Evolutionary conservation across 1,140 invertebrate species (phyloP), one percentile per base, ranked within the genome.

Genomic region (Liolophura sinensis): DNA sequence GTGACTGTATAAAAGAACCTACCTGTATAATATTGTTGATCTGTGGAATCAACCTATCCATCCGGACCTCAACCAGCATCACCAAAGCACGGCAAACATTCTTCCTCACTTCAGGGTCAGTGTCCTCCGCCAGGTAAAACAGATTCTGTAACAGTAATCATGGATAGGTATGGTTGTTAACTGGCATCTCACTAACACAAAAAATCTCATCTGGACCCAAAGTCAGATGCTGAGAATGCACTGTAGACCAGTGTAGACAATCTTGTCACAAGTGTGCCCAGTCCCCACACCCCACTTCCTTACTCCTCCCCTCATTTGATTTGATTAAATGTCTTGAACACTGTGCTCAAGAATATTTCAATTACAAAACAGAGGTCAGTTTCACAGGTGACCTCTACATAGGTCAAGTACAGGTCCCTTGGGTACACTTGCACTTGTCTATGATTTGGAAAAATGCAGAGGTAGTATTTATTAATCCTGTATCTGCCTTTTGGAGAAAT

Each of bases 11-110:
- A 9, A 40, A 5, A 40, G 58, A 12, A 77, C 70, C 81, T 82
- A 92, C 91, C 87, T 97, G 95, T 78, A 99, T 96, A 66, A 99
- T 98, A 84, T 94, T 78, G 72, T 94, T 91, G 88, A 99, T 93
- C 81, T 99, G 95, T 49, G 95, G 95, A 80, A 96, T 91, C 25
- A 99, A 88, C 76, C 94, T 88, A 81, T 99, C 97, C 85, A 99
- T 91, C 73, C 94, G 88, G 27, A 98, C 95, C 89, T 99, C 97
- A 57, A 99, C 86, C 49, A 99, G 84, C 91, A 99, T 95, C 0
- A 99, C 97, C 57, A 99, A 85, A 24, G 96, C 96, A 82, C 95
- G 89, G 84, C 97, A 99, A 31, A 99, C 95, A 78, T 87, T 86
- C 73, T 85, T 86, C 56, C 86, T 78, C 14, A 88, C 86, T 86